A percentile compares a stretch with the other conserved stretches of the same genome.
Evolutionary conservation across 2,888 invertebrate species (phyloP).

Genomic region (Hipparchia sbordonii): DNA sequence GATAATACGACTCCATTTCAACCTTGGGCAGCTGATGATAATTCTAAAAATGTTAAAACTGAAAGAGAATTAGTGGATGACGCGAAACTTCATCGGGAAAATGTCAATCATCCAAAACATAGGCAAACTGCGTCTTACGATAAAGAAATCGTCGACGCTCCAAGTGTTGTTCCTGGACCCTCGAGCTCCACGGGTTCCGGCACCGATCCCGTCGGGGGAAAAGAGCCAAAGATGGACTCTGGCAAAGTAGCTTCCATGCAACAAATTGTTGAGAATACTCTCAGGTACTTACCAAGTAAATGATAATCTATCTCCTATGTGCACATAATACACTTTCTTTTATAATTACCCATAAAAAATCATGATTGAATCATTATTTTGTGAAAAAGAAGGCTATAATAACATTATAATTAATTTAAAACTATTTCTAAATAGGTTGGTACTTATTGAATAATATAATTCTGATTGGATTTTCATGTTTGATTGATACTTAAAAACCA

Average conservation of each 20-base stretch:
- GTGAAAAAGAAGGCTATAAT: background rate
- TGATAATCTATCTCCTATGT: slow-evolving; percentile 7
- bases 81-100: slow-evolving; percentile 83
- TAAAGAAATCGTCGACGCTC: slow-evolving; percentile 76
- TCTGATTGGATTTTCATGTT: background rate
- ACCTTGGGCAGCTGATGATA: slow-evolving; percentile 78
- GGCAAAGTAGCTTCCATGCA: slow-evolving; percentile 81
- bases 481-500: too few species aligned
- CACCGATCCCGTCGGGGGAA: slow-evolving; percentile 55
- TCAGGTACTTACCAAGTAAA: slow-evolving; percentile 73
- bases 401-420: background rate
- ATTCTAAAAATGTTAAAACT: slow-evolving; percentile 76
- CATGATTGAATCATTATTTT: background rate
- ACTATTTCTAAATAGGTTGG: background rate
- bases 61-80: slow-evolving; percentile 79
- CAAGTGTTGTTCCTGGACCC: slow-evolving; percentile 69
- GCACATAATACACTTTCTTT: background rate
- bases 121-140: slow-evolving; percentile 82
- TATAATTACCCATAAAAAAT: background rate
- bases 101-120: slow-evolving; percentile 83
- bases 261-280: slow-evolving; percentile 85
- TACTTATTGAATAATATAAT: background rate
- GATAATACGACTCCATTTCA: slow-evolving; percentile 79
- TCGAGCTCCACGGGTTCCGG: slow-evolving; percentile 61
- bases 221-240: slow-evolving; percentile 75